These are phyloP conservation scores for Pseudochirops cupreus DNA, from an alignment of 2,797 vertebrate species.

Conservation along the genomic window DNA sequence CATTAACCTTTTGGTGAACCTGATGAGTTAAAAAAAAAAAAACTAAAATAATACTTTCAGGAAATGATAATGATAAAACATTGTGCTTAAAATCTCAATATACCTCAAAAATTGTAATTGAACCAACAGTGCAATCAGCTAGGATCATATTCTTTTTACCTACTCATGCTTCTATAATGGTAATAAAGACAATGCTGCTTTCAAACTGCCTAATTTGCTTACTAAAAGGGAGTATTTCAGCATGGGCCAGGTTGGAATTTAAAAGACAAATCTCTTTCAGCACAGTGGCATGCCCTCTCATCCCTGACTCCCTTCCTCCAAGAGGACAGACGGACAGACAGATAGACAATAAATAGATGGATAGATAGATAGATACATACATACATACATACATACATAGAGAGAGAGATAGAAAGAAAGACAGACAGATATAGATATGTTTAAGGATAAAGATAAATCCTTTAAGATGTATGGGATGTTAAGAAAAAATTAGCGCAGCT, in stretches of 20 bases:
- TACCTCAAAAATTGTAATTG: slow-evolving; percentile 22
- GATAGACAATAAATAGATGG: too few relatives aligned
- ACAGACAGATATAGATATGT: too few relatives aligned
- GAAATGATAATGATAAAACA: slow-evolving; percentile 67
- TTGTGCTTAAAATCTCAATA: slow-evolving; percentile 49
- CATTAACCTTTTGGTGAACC: slow-evolving; percentile 77
- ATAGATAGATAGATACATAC: too few relatives aligned
- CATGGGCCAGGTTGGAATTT: slow-evolving; percentile 41
- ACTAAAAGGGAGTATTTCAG: slow-evolving; percentile 32
- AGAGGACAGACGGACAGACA: too few relatives aligned
- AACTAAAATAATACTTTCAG: slow-evolving; percentile 59
- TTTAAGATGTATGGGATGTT: background rate
- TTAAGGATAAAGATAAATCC: too few relatives aligned
- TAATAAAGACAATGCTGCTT: slow-evolving; percentile 15
- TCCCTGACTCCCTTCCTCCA: background rate
- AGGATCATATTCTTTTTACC: slow-evolving; percentile 33
- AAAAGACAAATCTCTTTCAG: slow-evolving; percentile 48
- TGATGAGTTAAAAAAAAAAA: slow-evolving; percentile 67
- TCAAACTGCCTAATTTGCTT: slow-evolving; percentile 47
- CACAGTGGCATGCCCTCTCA: background rate
- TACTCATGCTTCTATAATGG: slow-evolving; percentile 10
- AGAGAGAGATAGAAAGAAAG: too few relatives aligned
- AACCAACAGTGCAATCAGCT: slow-evolving; percentile 46
- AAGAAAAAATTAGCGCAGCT: background rate
- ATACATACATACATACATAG: too few relatives aligned